These are phyloP conservation scores for Puffinus mauretanicus DNA, from an alignment of 2,113 vertebrate species.

Conservation along the genomic window DNA sequence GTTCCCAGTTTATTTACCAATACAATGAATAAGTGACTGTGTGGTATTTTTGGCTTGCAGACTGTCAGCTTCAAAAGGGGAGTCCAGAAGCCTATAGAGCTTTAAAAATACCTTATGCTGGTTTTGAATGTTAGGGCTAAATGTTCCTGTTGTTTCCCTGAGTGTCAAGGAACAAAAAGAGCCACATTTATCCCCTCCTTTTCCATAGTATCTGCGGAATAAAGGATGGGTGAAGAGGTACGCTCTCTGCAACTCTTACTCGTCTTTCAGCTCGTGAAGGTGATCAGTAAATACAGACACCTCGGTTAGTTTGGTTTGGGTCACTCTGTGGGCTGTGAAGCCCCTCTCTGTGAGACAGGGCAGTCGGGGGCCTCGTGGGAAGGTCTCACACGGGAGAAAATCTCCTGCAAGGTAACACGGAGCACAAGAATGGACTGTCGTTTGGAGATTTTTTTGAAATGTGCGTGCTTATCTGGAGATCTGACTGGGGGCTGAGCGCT, in stretches of 20 bases:
- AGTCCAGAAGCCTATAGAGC: not conserved
- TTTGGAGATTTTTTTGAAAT: not conserved
- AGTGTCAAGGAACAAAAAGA: not conserved
- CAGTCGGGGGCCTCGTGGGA: not conserved
- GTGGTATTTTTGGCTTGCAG: not conserved
- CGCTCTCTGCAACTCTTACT: not conserved
- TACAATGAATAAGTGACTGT: not conserved
- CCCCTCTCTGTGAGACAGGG: not conserved
- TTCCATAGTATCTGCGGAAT: not conserved
- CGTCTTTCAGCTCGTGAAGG: not conserved
- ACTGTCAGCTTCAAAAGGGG: not conserved
- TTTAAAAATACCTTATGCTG: not conserved
- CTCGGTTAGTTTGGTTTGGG: not conserved
- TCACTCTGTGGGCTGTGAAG: not conserved
- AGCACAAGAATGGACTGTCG: not conserved
- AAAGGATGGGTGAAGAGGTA: not conserved
- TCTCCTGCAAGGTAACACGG: not conserved
- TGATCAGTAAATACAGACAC: not conserved
- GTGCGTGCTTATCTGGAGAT: accelerated
- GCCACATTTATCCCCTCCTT: not conserved
- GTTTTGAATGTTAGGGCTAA: not conserved
- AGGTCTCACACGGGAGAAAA: not conserved
- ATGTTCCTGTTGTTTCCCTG: not conserved
- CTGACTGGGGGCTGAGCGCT: not conserved
- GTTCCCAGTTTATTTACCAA: not conserved